Conservation (phyloP, 2,113 vertebrate species). For the crab-eating macaque (Macaca fascicularis) region DNA sequence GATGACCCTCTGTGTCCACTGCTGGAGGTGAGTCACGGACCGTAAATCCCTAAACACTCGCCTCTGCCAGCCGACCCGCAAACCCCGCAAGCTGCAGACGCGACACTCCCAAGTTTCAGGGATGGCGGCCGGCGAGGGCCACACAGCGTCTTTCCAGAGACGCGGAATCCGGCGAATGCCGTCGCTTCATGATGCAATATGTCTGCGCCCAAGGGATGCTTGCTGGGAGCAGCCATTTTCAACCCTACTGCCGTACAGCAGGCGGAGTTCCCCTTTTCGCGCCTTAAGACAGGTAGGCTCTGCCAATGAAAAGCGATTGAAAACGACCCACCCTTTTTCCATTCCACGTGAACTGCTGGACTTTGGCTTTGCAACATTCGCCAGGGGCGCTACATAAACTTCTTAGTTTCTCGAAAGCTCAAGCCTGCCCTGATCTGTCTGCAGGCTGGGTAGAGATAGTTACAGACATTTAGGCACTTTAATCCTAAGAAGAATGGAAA, state of each 20-base stretch:
- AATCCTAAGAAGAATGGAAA: neutral
- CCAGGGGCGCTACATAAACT: neutral
- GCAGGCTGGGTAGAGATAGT: neutral
- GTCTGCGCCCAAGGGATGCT: neutral
- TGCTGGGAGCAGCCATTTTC: fast-evolving
- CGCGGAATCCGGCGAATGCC: fast-evolving
- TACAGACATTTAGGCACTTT: neutral
- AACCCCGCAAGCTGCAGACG: fast-evolving
- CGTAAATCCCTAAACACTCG: neutral
- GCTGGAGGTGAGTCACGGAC: neutral
- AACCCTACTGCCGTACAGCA: fast-evolving
- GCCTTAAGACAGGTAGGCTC: neutral
- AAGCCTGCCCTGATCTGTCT: neutral
- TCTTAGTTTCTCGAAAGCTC: neutral
- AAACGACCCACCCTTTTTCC: neutral
- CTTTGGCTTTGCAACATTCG: neutral
- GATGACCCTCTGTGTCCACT: neutral
- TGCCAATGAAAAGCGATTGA: neutral
- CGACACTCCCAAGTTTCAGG: fast-evolving
- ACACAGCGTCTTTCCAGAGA: fast-evolving
- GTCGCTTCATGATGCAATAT: neutral
- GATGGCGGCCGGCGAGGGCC: neutral
- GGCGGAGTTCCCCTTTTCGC: neutral
- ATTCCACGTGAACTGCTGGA: neutral
- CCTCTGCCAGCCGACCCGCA: fast-evolving